Evolutionary conservation across 2,888 invertebrate genomes (phyloP).

Genomic region (Globia sparganii): DNA sequence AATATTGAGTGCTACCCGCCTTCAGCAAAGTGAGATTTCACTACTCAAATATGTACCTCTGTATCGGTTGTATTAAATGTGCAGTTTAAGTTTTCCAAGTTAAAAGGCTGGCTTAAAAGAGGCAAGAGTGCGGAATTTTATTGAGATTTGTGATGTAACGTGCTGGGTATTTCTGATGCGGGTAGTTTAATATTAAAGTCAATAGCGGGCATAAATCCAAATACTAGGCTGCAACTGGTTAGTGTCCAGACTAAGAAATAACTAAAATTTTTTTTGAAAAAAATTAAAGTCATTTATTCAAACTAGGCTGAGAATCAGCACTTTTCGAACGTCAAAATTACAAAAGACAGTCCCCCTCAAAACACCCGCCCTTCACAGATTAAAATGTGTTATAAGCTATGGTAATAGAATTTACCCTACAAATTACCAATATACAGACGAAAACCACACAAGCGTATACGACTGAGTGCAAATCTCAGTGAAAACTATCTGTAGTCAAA

Average conservation of each 20-base stretch:
- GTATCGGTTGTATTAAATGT: constrained; percentile 55
- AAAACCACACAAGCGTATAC: too few relatives aligned
- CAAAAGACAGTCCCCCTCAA: too few relatives aligned
- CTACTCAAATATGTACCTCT: constrained; percentile 65
- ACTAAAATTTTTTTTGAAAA: not conserved
- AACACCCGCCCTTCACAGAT: too few relatives aligned
- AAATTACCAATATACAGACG: too few relatives aligned
- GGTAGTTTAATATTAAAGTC: not conserved
- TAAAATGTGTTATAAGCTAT: too few relatives aligned
- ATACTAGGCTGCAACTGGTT: not conserved
- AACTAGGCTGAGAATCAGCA: too few relatives aligned
- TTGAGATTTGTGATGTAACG: constrained; percentile 2
- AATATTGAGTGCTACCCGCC: constrained; percentile 72
- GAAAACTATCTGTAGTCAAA: not conserved
- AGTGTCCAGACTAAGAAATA: not conserved
- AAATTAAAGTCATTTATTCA: too few relatives aligned
- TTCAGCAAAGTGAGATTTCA: constrained; percentile 68
- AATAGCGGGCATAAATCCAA: not conserved
- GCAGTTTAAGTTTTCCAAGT: constrained; percentile 50
- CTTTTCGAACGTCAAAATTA: too few relatives aligned
- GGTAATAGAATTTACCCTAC: too few relatives aligned
- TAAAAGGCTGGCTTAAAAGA: constrained; percentile 31
- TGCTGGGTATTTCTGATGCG: not conserved
- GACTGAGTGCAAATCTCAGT: not conserved
- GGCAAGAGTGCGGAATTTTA: constrained; percentile 21